phyloP scores from a whole-genome alignment of 2,888 invertebrate genomes.

The Epinotia brunnichana region DNA sequence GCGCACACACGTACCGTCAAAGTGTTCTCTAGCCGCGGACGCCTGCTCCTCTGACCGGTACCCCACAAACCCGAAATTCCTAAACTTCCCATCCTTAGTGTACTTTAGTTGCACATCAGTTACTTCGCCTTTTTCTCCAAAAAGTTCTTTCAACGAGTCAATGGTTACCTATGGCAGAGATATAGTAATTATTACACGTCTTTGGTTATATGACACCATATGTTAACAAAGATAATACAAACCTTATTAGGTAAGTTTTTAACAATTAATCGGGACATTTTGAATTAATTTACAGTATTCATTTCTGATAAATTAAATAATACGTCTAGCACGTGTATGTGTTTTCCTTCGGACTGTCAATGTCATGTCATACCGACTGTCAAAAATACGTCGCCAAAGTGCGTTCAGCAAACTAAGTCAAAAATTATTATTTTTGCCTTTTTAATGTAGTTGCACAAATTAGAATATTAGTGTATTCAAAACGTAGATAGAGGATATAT shows the following conservation, averaged over 20 bases:
- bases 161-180: conserved; percentile 88
- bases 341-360: conserved; percentile 13
- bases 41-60: conserved; percentile 93
- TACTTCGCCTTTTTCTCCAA: conserved; percentile 91
- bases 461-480: no score
- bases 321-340: conserved; percentile 25
- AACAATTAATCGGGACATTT: conserved; percentile 93
- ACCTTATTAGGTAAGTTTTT: conserved; percentile 96
- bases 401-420: not conserved
- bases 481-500: no score
- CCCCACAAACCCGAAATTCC: conserved; percentile 97
- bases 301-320: not conserved
- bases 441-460: no score
- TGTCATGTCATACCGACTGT: not conserved
- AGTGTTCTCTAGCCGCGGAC: conserved; percentile 88
- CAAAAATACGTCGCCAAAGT: not conserved
- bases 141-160: conserved; percentile 89
- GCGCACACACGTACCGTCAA: conserved; percentile 93
- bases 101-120: conserved; percentile 98
- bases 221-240: conserved; percentile 59
- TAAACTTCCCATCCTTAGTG: conserved; percentile 94
- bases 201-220: not conserved
- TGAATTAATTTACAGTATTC: not conserved
- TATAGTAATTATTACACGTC: conserved; percentile 46
- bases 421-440: no score